Conservation (phyloP, 2,113 vertebrate species). For the Paedocypris sp. region DNA sequence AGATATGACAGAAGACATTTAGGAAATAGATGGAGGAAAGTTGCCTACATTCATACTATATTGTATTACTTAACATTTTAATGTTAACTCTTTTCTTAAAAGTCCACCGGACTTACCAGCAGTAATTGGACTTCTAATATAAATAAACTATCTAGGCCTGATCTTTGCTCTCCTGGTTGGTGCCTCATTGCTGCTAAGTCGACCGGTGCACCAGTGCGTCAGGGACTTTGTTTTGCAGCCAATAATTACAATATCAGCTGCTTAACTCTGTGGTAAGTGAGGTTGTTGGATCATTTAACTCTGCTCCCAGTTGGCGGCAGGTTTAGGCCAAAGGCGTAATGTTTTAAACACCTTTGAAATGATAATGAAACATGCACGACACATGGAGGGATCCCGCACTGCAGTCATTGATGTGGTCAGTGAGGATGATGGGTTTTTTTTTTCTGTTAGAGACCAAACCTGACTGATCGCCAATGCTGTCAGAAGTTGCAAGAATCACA, state of each 20-base stretch:
- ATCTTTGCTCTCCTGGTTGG: constrained; percentile 8
- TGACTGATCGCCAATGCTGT: constrained; percentile 27
- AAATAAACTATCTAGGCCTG: constrained; percentile 31
- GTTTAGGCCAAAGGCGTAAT: background rate
- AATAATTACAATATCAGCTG: constrained; percentile 20
- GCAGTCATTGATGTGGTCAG: constrained; percentile 21
- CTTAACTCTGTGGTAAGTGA: constrained; percentile 22
- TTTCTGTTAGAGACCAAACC: constrained; percentile 8
- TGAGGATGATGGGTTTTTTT: constrained; percentile 11
- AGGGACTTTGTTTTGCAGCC: constrained; percentile 8
- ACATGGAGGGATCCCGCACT: background rate
- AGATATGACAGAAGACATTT: no score
- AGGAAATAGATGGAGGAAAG: no score
- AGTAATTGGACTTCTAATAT: constrained; percentile 25
- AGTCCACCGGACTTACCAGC: background rate
- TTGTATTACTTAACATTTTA: no score
- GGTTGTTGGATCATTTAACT: constrained; percentile 23
- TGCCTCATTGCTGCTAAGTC: background rate
- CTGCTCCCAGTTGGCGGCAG: background rate
- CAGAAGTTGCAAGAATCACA: constrained; percentile 20
- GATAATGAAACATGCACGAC: constrained; percentile 26
- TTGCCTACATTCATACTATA: no score
- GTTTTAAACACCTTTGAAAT: constrained; percentile 24
- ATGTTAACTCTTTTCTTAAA: no score
- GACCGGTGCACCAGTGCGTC: background rate